Conservation (phyloP, 2,888 invertebrate species). For the Thyatira batis region DNA sequence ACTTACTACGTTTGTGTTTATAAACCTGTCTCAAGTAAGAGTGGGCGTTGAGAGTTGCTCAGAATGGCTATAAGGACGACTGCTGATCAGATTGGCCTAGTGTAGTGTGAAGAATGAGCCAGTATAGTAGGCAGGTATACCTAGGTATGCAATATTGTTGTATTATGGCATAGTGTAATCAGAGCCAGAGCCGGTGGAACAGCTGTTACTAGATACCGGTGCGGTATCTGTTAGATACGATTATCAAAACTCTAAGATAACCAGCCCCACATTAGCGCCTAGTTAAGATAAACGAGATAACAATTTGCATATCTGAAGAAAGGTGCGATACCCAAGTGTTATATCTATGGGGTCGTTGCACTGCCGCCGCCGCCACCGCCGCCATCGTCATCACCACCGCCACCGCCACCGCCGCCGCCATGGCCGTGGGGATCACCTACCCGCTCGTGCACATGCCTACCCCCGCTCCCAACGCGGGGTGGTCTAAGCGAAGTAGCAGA, state of each 20-base stretch:
- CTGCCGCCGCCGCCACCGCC: conserved; percentile 26
- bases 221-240: conserved; percentile 72
- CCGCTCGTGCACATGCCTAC: no score
- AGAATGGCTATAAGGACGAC: no score
- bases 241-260: conserved; percentile 76
- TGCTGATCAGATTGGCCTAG: no score
- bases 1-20: no score
- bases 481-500: no score
- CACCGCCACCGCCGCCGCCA: conserved; percentile 15
- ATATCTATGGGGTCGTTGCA: conserved; percentile 66
- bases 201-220: conserved; percentile 59
- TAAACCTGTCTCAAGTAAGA: no score
- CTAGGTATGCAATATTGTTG: no score
- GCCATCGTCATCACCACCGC: conserved; percentile 14
- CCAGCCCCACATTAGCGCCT: conserved; percentile 73
- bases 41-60: no score
- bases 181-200: conserved; percentile 23
- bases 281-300: conserved; percentile 81
- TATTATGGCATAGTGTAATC: no score
- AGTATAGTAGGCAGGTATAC: no score
- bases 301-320: conserved; percentile 76
- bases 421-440: not conserved
- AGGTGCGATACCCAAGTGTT: conserved; percentile 50
- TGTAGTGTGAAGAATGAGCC: no score
- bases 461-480: no score